Evolutionary conservation across 1,140 invertebrate genomes (phyloP), one percentile per base, ranked within the genome.

Genomic region (Drosophila aff.): DNA sequence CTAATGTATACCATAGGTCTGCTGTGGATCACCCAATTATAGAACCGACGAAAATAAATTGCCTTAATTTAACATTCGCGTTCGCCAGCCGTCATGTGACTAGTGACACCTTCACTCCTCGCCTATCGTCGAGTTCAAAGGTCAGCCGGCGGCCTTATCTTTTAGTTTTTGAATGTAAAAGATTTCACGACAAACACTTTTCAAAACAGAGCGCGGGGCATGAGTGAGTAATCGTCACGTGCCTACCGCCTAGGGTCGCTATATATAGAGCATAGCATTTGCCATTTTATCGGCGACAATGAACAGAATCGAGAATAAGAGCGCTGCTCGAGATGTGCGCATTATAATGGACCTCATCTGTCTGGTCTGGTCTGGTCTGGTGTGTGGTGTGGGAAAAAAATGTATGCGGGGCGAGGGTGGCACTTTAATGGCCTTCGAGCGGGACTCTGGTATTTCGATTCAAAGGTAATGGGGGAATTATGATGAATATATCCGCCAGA

Each of bases 161-260:
- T 31, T 73, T 15, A 40, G 47, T 31, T 43, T 18, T 16, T 23
- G 59, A 62, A 33, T 75, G 50, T 65, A 65, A 47, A 75, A 76
- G 38, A 76, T 76, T 74, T 66, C 60, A 40, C 38, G 63, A 46
- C 21, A 26, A 53, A 36, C 33, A 36, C 15, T 26, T 4, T 31
- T 36, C n/a, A 43, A 43, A 43, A 41, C 44, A 10, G 33, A 23
- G 26, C 41, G 55, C 41, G 55, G 50, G 44, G 43, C 71, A 66
- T 82, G 71, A 79, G 72, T 82, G 76, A 79, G 72, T 87, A 87
- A 89, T 79, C 71, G 67, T 89, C 85, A 90, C 85, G 85, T 89
- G 85, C 85, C 81, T 41, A 64, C 23, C 23, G 52, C 59, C 21
- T 63, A 40, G 47, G 53, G 21, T 62, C 57, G 62, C 84, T 89